Base-by-base conservation (phyloP, 1,140 invertebrate species). In the Centruroides vittatus region DNA sequence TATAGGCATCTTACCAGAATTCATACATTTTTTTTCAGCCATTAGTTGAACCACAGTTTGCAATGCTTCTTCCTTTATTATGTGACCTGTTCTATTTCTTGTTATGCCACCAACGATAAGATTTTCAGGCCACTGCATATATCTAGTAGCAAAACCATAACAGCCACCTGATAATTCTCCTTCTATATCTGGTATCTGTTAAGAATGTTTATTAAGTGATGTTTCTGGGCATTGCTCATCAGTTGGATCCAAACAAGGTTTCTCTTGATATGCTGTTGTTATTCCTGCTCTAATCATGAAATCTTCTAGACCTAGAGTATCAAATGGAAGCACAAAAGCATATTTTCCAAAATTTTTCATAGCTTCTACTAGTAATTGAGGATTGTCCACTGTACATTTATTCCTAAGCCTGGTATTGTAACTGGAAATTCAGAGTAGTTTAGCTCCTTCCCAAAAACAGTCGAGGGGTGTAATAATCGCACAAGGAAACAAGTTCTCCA, bases 371-470 rank as follows among this genome's bases (percentile, higher is more conserved):
- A 95, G 75, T 66, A 81, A 78, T 62, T 80, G 78, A 3, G 94
- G 94, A 77, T 97, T 49, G 86, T 92, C 94, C 94, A 98, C 73
- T 83, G 81, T 11, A 90, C 73, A 53, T 80, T 80, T 66, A 81
- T 76, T 62, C 79, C 79, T 6, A 84, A 73, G 65, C 76, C 78
- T 60, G 88, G 88, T 74, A 95, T 84, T 64, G 79, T 79, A 64
- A 94, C 84, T n/a, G 88, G 85, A 74, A 83, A 83, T 66, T 90
- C 85, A 4, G 93, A 98, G 76, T 11, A 98, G 79, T 78, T 96
- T 94, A 53, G 93, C 88, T 41, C 95, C 96, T 80, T 99, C 96
- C 95, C 96, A 99, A 78, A 99, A 99, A 73, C 96, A 99, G 74
- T 99, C 96, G 58, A 98, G 78, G 3, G 95, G 95, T 9, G 94